Percentiles rank a stretch among this genome's conserved stretches.
phyloP scores from a whole-genome alignment of 2,113 vertebrate genomes.

The Poeciliopsis occidentalis region DNA sequence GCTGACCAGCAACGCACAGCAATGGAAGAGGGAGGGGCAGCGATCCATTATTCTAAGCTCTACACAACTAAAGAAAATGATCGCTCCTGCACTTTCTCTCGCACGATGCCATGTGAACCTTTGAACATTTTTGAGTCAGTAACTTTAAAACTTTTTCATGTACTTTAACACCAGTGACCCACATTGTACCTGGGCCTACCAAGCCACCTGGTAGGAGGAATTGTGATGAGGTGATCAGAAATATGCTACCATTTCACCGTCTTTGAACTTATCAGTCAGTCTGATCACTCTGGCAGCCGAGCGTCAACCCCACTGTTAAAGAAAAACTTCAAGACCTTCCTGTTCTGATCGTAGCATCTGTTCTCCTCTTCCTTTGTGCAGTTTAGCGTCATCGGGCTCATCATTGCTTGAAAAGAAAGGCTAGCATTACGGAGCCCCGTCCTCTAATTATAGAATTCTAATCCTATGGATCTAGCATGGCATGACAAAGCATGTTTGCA shows the following conservation, averaged over 20 bases:
- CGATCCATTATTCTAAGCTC: not conserved
- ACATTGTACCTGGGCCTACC: not conserved
- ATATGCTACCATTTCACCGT: constrained; percentile 16
- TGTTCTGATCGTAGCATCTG: constrained; percentile 63
- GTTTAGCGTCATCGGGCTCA: constrained; percentile 62
- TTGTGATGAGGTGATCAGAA: constrained; percentile 29
- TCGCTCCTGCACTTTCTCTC: too few species aligned
- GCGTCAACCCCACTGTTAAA: constrained; percentile 31
- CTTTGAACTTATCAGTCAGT: constrained; percentile 39
- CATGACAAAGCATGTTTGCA: constrained; percentile 80
- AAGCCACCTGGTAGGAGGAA: constrained; percentile 17
- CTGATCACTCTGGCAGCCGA: not conserved
- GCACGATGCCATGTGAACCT: too few species aligned
- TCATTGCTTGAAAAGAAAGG: constrained; percentile 60
- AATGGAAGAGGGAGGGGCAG: not conserved
- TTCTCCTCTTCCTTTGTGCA: constrained; percentile 59
- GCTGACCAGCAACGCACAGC: not conserved
- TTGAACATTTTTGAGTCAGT: too few species aligned
- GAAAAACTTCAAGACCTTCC: constrained; percentile 47
- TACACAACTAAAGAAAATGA: not conserved
- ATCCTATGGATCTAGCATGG: constrained; percentile 75
- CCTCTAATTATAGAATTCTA: constrained; percentile 79
- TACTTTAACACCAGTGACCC: too few species aligned
- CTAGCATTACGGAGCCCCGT: constrained; percentile 70
- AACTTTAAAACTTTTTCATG: too few species aligned